phyloP scores from a whole-genome alignment of 2,113 vertebrate species.

The Hystrix cristata region DNA sequence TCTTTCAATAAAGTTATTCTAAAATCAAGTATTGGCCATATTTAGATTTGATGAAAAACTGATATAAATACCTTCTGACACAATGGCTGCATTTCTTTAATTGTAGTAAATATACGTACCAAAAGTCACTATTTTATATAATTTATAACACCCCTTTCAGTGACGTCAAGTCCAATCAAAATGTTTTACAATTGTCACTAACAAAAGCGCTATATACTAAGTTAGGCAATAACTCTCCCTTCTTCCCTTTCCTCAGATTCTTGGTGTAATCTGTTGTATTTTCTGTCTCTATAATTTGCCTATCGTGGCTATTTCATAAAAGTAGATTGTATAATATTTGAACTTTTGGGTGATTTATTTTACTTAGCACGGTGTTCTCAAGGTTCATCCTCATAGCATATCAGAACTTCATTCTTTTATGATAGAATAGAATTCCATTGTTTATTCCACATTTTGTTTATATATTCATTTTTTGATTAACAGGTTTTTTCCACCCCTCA shows the following conservation, averaged over 20 bases:
- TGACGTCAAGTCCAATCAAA: conserved; percentile 21
- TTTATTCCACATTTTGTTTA: not conserved
- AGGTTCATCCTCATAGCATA: not conserved
- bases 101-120: not conserved
- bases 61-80: not conserved
- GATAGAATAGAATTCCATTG: not conserved
- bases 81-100: not conserved
- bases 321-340: conserved; percentile 1
- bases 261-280: not conserved
- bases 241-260: not conserved
- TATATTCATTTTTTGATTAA: not conserved
- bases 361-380: not conserved
- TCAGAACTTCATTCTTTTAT: not conserved
- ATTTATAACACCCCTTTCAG: not conserved
- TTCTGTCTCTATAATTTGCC: not conserved
- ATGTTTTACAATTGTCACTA: not conserved
- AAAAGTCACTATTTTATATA: not conserved
- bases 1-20: conserved; percentile 20
- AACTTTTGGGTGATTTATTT: not conserved
- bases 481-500: not conserved
- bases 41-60: conserved; percentile 43
- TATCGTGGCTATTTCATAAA: not conserved
- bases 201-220: not conserved
- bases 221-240: not conserved
- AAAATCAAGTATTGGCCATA: not conserved